Evolutionary conservation across 2,888 invertebrate species (phyloP), one percentile per base, ranked within the genome.

Genomic region (Xanthorhoe spadicearia): DNA sequence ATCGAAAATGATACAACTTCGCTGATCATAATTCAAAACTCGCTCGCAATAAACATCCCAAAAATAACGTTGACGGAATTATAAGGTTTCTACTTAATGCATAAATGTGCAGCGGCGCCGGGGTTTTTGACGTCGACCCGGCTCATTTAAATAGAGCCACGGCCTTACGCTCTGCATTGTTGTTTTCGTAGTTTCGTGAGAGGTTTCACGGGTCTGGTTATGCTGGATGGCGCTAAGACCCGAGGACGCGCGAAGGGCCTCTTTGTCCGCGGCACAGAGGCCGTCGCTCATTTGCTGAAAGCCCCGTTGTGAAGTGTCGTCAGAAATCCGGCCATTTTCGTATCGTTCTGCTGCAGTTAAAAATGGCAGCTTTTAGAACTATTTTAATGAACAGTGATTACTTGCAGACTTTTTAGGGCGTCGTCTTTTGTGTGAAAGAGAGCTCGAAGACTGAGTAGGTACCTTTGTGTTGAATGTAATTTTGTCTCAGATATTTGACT

Each of bases 281-380:
- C 81, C 84, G 84, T 81, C 85, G 85, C 85, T 89, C 89, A 89
- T 89, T 89, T 89, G 84, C 85, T 88, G 88, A 89, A 89, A 90
- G 89, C 87, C 77, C 77, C 78, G 63, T 78, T 76, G 75, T 86
- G 82, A 85, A 88, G 86, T 85, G 86, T 84, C 84, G 80, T 74
- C 80, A 80, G 80, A 82, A 86, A 85, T 83, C 81, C 84, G 78
- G 77, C 84, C 83, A 83, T 87, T 87, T 86, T 81, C 73, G 75
- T 79, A 76, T 77, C 76, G 76, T 72, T 74, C 71, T 55, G 68
- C 70, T 78, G 77, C 74, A 78, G 79, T 83, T 79, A 67, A 77
- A 79, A 81, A 83, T 77, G 74, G 43, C 73, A 74, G 70, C 77
- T 78, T 75, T 73, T 65, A 53, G 43, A 61, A 61, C 57, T 61